Base-by-base conservation (phyloP, 2,888 invertebrate species). In the Eristalis arbustorum region DNA sequence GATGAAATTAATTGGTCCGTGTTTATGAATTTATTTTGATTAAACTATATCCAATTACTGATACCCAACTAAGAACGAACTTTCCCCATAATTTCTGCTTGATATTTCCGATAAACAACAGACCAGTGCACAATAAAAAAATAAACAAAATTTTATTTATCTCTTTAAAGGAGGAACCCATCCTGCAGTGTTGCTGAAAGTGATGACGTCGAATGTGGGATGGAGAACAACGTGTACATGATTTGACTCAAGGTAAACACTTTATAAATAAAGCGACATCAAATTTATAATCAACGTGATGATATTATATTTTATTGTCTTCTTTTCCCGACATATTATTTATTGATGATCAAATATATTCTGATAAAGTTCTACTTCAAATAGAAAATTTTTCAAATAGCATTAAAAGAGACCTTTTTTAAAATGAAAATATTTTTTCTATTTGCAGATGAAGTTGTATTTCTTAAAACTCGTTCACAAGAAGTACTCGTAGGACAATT, bases 1-100 rank as follows among this genome's bases (percentile, higher is more conserved):
- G 88, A 88, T 89, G 89, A 88, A 34, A 88, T 84, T 89, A 89
- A 90, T 90, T 90, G 91, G 90, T 91, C 90, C 90, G 91, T 91
- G 90, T 91, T 91, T 89, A 91, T 90, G 90, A 91, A 89, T 88
- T 89, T 90, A 84, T 88, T 75, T 90, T 90, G 90, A 90, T 90
- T 90, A 59, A 25, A 59, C 25, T 28, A 25, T 25, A 25, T 68
- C 68, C 68, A 68, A 68, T 68, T 68, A 68, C 68, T 68, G 68
- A 68, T 56, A 37, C 3, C 37, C 0, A 57, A 11, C 22, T 23
- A 14, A 5, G 3, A n/a, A 42, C n/a, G n/a, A 42, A 6, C 3
- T 42, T 42, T 0, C 37, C 0, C 2, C 2, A n/a, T n/a, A n/a
- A 42, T 42, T 42, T 42, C n/a, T 42, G 13, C 3, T 40, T 14